A percentile compares a stretch with the other conserved stretches of the same genome.
Conservation (phyloP, 2,113 vertebrate species). For the Myrmecophaga tridactyla region DNA sequence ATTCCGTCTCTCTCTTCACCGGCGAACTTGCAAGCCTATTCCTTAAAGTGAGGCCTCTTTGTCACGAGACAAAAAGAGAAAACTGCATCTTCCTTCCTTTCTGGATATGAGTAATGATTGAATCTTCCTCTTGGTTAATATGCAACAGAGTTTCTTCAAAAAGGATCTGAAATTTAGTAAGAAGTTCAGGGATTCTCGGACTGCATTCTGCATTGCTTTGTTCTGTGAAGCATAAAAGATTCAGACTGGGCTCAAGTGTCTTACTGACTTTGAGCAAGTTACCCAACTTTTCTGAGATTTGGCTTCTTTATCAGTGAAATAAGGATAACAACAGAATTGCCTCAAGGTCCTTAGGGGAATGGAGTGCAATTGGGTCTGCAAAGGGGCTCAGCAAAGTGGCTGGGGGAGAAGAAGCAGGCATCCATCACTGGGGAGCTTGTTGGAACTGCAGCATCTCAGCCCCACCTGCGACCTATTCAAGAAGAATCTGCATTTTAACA, state of each 20-base stretch:
- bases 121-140: constrained; percentile 16
- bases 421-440: background rate
- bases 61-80: constrained; percentile 57
- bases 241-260: background rate
- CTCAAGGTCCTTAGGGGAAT: background rate
- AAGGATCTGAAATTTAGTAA: background rate
- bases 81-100: constrained; percentile 59
- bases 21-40: background rate
- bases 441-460: background rate
- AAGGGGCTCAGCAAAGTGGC: background rate
- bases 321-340: background rate
- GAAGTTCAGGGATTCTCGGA: background rate
- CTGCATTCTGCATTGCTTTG: background rate
- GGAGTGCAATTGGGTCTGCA: background rate
- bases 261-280: background rate
- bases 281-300: background rate
- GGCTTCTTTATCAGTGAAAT: background rate
- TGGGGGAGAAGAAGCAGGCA: background rate
- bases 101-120: constrained; percentile 39
- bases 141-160: background rate
- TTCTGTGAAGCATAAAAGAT: background rate
- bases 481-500: background rate
- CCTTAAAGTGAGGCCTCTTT: background rate
- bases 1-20: background rate
- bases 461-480: background rate